Conservation (phyloP, 2,797 vertebrate genomes). For the Psittacula echo region DNA sequence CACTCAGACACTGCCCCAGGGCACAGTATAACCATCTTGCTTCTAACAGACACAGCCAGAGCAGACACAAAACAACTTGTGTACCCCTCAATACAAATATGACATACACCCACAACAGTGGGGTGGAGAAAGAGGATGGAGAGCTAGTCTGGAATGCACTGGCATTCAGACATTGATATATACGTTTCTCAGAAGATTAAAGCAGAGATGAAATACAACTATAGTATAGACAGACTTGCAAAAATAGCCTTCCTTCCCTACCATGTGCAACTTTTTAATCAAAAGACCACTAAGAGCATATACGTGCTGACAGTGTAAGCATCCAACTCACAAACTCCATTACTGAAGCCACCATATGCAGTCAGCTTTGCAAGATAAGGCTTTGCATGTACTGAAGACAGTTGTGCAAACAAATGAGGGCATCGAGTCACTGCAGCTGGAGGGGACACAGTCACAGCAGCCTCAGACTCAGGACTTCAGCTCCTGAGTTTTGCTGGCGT, state of each 20-base stretch:
- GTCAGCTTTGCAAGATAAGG: not conserved
- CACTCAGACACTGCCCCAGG: conserved; percentile 8
- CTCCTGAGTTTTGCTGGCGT: not conserved
- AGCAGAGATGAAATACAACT: not conserved
- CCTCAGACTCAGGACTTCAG: not conserved
- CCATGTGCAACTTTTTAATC: not conserved
- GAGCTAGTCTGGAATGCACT: not conserved
- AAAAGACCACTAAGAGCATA: not conserved
- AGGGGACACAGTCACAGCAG: not conserved
- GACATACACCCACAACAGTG: not conserved
- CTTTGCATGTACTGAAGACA: not conserved
- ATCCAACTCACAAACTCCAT: fast-evolving
- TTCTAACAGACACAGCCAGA: not conserved
- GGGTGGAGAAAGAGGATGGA: not conserved
- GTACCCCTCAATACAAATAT: not conserved
- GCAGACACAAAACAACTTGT: not conserved
- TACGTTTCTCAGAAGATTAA: not conserved
- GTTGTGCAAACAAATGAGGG: not conserved
- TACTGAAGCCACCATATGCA: not conserved
- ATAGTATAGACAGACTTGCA: not conserved
- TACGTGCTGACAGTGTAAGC: not conserved
- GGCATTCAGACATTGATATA: not conserved
- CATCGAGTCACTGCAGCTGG: not conserved
- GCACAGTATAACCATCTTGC: not conserved
- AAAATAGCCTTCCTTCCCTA: not conserved